These are phyloP conservation scores for Drosophila gunungcola DNA, from an alignment of 1,140 invertebrate species.

Conservation along the genomic window DNA sequence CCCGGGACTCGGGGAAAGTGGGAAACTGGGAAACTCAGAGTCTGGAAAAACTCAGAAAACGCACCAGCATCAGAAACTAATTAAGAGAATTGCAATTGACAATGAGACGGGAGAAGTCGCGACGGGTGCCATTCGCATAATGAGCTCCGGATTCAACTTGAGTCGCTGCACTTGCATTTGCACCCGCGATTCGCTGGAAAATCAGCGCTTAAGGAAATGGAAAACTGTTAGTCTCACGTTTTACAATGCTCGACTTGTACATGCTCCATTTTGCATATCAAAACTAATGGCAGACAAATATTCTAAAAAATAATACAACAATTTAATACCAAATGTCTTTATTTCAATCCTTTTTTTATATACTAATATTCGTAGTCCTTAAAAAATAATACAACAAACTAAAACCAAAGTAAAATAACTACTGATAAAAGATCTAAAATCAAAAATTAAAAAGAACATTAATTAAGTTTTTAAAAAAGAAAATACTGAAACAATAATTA, in stretches of 20 bases:
- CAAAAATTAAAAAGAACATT: too few relatives aligned
- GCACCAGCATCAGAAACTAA: slow-evolving; percentile 64
- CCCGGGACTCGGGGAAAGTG: neutral
- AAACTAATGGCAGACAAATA: too few relatives aligned
- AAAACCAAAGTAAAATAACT: too few relatives aligned
- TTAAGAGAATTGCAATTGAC: slow-evolving; percentile 72
- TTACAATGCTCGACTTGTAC: neutral
- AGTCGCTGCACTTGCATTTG: slow-evolving; percentile 10
- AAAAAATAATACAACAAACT: too few relatives aligned
- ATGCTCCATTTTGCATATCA: neutral
- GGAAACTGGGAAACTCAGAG: too few relatives aligned
- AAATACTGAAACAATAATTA: too few relatives aligned
- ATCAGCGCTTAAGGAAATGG: slow-evolving; percentile 11
- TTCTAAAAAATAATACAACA: too few relatives aligned
- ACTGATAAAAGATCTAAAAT: too few relatives aligned
- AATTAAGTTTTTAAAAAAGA: too few relatives aligned
- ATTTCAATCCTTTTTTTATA: too few relatives aligned
- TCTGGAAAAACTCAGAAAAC: neutral
- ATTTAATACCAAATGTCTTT: too few relatives aligned
- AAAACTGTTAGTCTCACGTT: slow-evolving; percentile 8
- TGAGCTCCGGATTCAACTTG: slow-evolving; percentile 19
- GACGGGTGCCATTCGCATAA: slow-evolving; percentile 23
- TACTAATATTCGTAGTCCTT: too few relatives aligned
- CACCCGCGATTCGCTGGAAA: slow-evolving; percentile 2
- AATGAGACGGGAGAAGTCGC: slow-evolving; percentile 27